Base-by-base conservation (phyloP, 2,113 vertebrate genomes). In the Eubucco bourcierii region DNA sequence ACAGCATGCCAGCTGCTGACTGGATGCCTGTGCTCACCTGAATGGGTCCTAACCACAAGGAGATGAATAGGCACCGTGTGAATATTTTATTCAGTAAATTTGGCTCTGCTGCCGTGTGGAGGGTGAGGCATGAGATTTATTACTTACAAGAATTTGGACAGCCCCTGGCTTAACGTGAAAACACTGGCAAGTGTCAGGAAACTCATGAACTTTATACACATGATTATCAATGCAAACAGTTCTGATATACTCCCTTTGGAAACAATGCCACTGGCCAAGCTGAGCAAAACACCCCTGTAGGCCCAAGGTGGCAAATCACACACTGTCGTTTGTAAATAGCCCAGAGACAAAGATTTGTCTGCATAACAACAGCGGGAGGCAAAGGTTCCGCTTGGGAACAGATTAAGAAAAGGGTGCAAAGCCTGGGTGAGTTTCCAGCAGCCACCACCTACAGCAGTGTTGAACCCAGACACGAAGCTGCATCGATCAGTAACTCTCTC, bases 51-150 rank as follows among this genome's bases (percentile, higher is more conserved):
- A 77, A 78, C 39, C 76, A 46, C 83, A 90, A 10, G 44, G 70
- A 86, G 87, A 91, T 90, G 82, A 96, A 94, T 76, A 94, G 93
- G 90, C 76, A 96, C 65, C 5, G 2, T 95, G 94, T 91, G 94
- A 96, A 81, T 86, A 90, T 96, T 94, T 84, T 44, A 83, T 85
- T 95, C 90, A 88, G 39, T 91, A 92, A 90, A 92, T 80, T 91
- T 93, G 87, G 87, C 94, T 93, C 80, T 65, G 72, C 58, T 47
- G 33, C 23, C 94, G 87, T 85, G 79, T 50, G 58, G 61, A 89
- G 93, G 94, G 94, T 91, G 94, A 94, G 93, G 95, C 93, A 37
- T 91, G 12, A 95, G 93, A 94, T 96, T 95, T 95, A 96, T 94
- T 90, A 89, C 93, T 84, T 94, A 90, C 87, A 95, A 93, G 94